These are phyloP conservation scores for Tamandua tetradactyla DNA, from an alignment of 2,797 vertebrate genomes.

Conservation along the genomic window DNA sequence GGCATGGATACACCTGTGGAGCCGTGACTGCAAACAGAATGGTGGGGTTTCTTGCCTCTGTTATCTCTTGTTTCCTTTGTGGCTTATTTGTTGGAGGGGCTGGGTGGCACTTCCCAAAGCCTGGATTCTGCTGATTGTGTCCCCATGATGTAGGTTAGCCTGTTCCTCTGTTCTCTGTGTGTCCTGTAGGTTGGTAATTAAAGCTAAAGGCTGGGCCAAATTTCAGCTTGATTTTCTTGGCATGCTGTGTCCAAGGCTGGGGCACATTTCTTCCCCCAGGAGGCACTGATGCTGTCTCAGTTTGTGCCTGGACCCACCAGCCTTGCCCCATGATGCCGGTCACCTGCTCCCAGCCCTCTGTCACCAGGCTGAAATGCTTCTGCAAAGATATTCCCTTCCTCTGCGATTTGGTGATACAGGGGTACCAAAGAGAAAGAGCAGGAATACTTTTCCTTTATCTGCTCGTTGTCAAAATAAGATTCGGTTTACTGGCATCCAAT, in stretches of 20 bases:
- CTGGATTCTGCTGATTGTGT: neutral
- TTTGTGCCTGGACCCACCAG: too few relatives aligned
- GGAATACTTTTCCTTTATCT: neutral
- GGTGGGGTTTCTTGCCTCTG: too few relatives aligned
- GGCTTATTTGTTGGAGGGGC: neutral
- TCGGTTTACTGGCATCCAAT: neutral
- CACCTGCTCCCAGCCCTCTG: accelerated
- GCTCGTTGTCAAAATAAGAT: neutral
- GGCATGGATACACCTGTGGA: too few relatives aligned
- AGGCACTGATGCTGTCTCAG: too few relatives aligned
- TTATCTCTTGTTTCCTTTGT: neutral
- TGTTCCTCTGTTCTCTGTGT: neutral
- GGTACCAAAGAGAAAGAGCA: neutral
- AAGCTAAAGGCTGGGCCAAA: neutral
- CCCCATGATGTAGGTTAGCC: neutral
- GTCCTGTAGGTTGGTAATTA: neutral
- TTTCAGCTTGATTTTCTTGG: neutral
- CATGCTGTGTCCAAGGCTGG: accelerated
- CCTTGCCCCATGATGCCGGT: accelerated
- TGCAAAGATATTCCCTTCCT: too few relatives aligned
- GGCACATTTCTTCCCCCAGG: too few relatives aligned
- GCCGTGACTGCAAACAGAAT: too few relatives aligned
- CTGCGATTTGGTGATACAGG: accelerated
- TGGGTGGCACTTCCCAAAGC: too few relatives aligned
- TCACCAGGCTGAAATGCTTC: too few relatives aligned